These are phyloP conservation scores for Liodrosophila aerea DNA, from an alignment of 2,888 invertebrate genomes.

Conservation along the genomic window DNA sequence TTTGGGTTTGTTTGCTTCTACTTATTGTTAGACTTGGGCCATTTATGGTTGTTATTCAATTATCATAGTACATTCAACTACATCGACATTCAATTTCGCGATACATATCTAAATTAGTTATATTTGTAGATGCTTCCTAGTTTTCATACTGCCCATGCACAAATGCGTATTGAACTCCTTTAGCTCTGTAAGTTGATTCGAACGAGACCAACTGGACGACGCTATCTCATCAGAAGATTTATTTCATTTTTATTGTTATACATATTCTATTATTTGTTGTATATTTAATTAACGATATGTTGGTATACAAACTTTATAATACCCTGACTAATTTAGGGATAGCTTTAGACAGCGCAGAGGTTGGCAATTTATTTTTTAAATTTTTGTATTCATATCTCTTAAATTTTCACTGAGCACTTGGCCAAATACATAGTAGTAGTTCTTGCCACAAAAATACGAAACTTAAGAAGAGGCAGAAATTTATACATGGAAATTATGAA, in stretches of 20 bases:
- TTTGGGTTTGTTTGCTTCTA: slow-evolving; percentile 4
- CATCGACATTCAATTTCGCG: slow-evolving; percentile 42
- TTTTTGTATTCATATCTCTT: neutral
- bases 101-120: slow-evolving; percentile 61
- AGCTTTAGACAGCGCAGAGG: slow-evolving; percentile 50
- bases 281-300: slow-evolving; percentile 77
- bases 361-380: slow-evolving; percentile 29
- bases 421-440: too few relatives aligned
- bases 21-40: slow-evolving; percentile 30
- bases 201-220: slow-evolving; percentile 36
- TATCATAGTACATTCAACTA: slow-evolving; percentile 40
- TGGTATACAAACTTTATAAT: slow-evolving; percentile 77
- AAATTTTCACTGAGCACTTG: slow-evolving; percentile 47
- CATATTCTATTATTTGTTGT: slow-evolving; percentile 51
- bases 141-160: slow-evolving; percentile 31
- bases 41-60: slow-evolving; percentile 28
- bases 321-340: slow-evolving; percentile 63
- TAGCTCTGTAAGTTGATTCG: slow-evolving; percentile 17
- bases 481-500: slow-evolving; percentile 9
- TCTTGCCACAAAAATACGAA: slow-evolving; percentile 29
- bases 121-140: slow-evolving; percentile 20
- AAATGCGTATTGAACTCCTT: slow-evolving; percentile 20
- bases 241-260: slow-evolving; percentile 30
- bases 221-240: slow-evolving; percentile 25
- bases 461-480: slow-evolving; percentile 5